A percentile compares a stretch with the other conserved stretches of the same genome.
These are phyloP conservation scores for Eupeodes luniger DNA, from an alignment of 2,888 invertebrate genomes.

Conservation along the genomic window DNA sequence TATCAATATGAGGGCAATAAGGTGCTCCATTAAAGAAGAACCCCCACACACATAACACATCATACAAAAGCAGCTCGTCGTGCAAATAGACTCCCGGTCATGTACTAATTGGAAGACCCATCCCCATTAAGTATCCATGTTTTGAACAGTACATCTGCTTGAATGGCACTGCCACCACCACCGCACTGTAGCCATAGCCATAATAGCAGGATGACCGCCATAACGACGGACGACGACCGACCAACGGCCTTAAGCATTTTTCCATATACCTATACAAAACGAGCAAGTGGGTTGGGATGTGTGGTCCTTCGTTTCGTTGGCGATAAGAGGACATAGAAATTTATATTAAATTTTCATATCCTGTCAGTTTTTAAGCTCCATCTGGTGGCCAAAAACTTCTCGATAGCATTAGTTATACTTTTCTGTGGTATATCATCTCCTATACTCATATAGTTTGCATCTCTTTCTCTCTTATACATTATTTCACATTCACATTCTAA, in stretches of 20 bases:
- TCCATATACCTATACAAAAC: not conserved
- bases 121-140: not conserved
- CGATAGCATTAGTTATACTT: constrained; percentile 51
- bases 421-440: too few relatives aligned
- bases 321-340: constrained; percentile 62
- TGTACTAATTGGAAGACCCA: constrained; percentile 66
- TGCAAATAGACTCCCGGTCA: constrained; percentile 58
- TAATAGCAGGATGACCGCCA: not conserved
- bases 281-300: not conserved
- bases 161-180: not conserved
- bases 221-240: too few relatives aligned
- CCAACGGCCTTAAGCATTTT: constrained; percentile 25
- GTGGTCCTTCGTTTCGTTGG: not conserved
- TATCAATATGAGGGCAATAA: not conserved
- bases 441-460: too few relatives aligned
- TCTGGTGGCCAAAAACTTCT: constrained; percentile 49
- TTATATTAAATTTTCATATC: constrained; percentile 74
- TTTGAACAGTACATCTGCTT: not conserved
- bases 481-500: constrained; percentile 5
- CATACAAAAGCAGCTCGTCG: constrained; percentile 6
- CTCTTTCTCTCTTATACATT: not conserved
- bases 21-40: not conserved
- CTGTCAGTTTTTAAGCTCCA: constrained; percentile 64
- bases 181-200: too few relatives aligned
- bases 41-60: constrained; percentile 14